These are phyloP conservation scores for Penaeus monodon DNA, from an alignment of 2,888 invertebrate species.

Conservation along the genomic window DNA sequence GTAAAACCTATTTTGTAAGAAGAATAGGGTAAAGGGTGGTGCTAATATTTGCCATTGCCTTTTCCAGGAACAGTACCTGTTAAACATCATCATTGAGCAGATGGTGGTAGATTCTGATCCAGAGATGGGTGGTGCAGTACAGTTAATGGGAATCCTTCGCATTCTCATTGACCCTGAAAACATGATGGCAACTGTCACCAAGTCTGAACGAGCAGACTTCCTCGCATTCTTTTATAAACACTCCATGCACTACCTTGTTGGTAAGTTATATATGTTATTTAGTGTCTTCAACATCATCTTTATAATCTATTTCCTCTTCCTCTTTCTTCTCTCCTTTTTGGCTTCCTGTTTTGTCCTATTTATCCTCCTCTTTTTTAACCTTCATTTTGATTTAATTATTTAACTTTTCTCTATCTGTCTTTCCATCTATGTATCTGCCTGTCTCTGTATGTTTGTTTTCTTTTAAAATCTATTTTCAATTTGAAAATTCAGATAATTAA, in stretches of 20 bases:
- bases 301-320: neutral
- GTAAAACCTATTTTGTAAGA: too few relatives aligned
- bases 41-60: neutral
- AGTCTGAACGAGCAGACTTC: slow-evolving; percentile 98
- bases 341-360: neutral
- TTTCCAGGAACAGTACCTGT: slow-evolving; percentile 75
- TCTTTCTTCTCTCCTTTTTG: neutral
- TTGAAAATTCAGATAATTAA: too few relatives aligned
- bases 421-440: too few relatives aligned
- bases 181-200: slow-evolving; percentile 92
- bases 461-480: too few relatives aligned
- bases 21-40: too few relatives aligned
- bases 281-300: neutral
- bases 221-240: slow-evolving; percentile 98
- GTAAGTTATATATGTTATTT: slow-evolving; percentile 72
- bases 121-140: slow-evolving; percentile 96
- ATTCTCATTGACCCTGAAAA: slow-evolving; percentile 97
- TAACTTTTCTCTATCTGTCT: too few relatives aligned
- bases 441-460: too few relatives aligned
- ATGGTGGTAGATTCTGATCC: slow-evolving; percentile 95
- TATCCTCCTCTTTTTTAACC: neutral
- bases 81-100: slow-evolving; percentile 97
- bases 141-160: slow-evolving; percentile 93
- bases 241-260: slow-evolving; percentile 95
- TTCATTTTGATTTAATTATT: too few relatives aligned